Evolutionary conservation across 2,113 vertebrate genomes (phyloP).

Genomic region (Phaethornis superciliosus): DNA sequence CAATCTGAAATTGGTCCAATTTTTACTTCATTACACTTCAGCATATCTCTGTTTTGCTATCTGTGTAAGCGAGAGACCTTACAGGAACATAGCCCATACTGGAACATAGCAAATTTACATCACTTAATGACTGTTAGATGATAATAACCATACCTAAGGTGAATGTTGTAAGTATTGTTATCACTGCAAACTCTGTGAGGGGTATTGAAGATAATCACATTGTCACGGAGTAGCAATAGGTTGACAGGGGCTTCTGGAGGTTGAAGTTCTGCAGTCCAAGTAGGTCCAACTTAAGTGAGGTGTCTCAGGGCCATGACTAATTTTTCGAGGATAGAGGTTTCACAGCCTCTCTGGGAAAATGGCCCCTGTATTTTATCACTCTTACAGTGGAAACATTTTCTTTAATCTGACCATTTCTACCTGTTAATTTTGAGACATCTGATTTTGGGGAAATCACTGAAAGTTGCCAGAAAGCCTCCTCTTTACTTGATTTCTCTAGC

Average conservation of each 20-base stretch:
- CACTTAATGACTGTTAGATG: neutral
- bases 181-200: neutral
- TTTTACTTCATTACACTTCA: neutral
- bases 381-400: neutral
- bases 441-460: neutral
- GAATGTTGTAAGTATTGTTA: neutral
- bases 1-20: neutral
- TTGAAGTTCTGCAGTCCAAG: neutral
- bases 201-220: neutral
- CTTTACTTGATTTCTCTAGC: neutral
- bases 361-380: neutral
- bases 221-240: neutral
- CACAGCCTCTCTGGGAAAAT: neutral
- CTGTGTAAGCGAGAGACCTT: neutral
- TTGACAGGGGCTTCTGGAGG: neutral
- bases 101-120: neutral
- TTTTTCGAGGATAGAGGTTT: neutral
- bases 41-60: neutral
- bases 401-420: neutral
- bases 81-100: neutral
- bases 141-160: neutral
- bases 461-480: neutral
- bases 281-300: neutral
- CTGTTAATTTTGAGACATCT: neutral
- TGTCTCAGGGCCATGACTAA: neutral